Conservation (phyloP, 2,888 invertebrate species). For the Mesochorus sp. region DNA sequence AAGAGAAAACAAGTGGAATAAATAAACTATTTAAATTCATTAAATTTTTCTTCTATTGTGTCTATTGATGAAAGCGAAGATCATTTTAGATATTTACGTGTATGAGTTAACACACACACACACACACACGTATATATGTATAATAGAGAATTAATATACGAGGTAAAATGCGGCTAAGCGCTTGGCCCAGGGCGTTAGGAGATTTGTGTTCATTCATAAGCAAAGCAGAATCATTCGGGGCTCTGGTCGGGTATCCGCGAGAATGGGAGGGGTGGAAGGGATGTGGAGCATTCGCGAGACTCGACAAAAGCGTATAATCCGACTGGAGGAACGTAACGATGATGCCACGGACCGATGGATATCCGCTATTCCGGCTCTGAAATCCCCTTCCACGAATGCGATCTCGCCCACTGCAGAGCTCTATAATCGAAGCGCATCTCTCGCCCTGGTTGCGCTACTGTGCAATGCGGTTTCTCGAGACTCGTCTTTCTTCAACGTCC, state of each 20-base stretch:
- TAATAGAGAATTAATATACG: slow-evolving; percentile 13
- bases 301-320: slow-evolving; percentile 73
- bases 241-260: slow-evolving; percentile 25
- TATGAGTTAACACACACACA: too few relatives aligned
- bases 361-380: slow-evolving; percentile 44
- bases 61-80: neutral
- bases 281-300: slow-evolving; percentile 43
- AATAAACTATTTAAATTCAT: neutral
- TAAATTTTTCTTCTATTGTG: neutral
- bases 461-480: slow-evolving; percentile 62
- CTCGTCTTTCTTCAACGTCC: slow-evolving; percentile 27
- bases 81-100: too few relatives aligned
- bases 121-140: neutral
- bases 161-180: slow-evolving; percentile 38
- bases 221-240: slow-evolving; percentile 61
- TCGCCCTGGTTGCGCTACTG: neutral
- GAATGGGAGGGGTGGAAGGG: neutral
- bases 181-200: slow-evolving; percentile 26
- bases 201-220: slow-evolving; percentile 69
- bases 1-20: too few relatives aligned
- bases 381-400: slow-evolving; percentile 22
- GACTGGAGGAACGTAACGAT: slow-evolving; percentile 56
- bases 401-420: too few relatives aligned
- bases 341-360: slow-evolving; percentile 54
- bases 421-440: slow-evolving; percentile 28